phyloP scores from a whole-genome alignment of 2,797 vertebrate species.

The Lacerta viridis region DNA sequence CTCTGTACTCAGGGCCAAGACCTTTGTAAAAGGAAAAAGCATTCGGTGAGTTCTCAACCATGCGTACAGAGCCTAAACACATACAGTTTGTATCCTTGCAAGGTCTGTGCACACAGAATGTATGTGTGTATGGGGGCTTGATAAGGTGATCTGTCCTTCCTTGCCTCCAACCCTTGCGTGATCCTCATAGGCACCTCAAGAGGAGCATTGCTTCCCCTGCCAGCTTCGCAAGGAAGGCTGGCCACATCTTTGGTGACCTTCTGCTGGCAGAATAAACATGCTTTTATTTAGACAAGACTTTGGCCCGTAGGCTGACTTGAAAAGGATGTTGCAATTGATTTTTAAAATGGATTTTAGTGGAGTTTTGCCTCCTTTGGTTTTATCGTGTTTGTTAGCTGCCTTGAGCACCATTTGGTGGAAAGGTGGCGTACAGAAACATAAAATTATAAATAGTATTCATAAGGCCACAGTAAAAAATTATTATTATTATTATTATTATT shows the following conservation, averaged over 20 bases:
- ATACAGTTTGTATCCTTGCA: background rate
- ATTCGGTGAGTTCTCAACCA: background rate
- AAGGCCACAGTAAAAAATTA: too few relatives aligned
- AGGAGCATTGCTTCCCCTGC: background rate
- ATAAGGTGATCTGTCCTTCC: background rate
- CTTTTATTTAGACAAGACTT: too few relatives aligned
- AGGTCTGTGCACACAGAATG: background rate
- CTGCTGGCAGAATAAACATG: too few relatives aligned
- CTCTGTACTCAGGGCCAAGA: background rate
- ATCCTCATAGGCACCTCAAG: background rate
- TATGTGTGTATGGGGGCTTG: background rate
- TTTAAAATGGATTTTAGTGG: too few relatives aligned
- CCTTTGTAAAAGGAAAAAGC: background rate
- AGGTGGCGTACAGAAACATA: background rate
- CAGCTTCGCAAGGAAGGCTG: background rate
- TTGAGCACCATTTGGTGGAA: background rate
- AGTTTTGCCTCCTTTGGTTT: too few relatives aligned
- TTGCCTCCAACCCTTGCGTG: too few relatives aligned
- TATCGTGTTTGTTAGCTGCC: too few relatives aligned
- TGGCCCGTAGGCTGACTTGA: too few relatives aligned
- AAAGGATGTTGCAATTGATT: too few relatives aligned
- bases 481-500: too few relatives aligned
- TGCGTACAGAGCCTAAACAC: background rate
- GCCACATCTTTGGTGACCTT: too few relatives aligned
- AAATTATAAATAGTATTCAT: too few relatives aligned